These are phyloP conservation scores for Prinia subflava DNA, from an alignment of 2,113 vertebrate species.

Conservation along the genomic window DNA sequence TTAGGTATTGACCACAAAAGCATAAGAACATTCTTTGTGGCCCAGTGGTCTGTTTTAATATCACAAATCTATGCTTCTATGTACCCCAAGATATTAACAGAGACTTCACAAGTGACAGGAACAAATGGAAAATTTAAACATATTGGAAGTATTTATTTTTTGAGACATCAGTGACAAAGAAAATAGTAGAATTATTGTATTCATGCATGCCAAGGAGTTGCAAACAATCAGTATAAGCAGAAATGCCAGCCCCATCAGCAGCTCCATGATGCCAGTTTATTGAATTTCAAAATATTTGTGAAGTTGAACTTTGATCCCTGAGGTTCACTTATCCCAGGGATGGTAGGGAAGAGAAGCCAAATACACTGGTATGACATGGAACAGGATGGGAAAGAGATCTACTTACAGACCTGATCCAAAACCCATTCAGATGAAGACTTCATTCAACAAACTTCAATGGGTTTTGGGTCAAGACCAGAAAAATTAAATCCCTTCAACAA, in stretches of 20 bases:
- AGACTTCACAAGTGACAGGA: slow-evolving; percentile 31
- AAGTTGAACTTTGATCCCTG: not conserved
- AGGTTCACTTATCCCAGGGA: not conserved
- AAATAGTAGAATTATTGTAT: slow-evolving; percentile 4
- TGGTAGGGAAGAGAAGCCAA: not conserved
- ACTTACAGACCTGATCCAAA: slow-evolving; percentile 43
- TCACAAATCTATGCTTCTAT: slow-evolving; percentile 39
- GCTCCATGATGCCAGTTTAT: not conserved
- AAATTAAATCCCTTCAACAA: not conserved
- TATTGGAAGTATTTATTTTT: slow-evolving; percentile 45
- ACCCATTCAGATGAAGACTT: not conserved
- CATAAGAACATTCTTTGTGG: not conserved
- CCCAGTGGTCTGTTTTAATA: not conserved
- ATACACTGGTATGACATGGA: slow-evolving; percentile 24
- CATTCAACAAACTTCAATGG: not conserved
- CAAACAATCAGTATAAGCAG: not conserved
- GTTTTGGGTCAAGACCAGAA: not conserved
- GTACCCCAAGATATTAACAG: slow-evolving; percentile 9
- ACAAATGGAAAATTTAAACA: slow-evolving; percentile 32
- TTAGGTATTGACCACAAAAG: not conserved
- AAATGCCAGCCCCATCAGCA: slow-evolving; percentile 25
- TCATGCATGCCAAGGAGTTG: slow-evolving; percentile 23
- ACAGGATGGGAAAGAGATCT: too few relatives aligned
- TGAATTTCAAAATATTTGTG: not conserved
- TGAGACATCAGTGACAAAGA: slow-evolving; percentile 41